phyloP scores from a whole-genome alignment of 2,797 vertebrate species.

The Stomatorhinus walkeri region DNA sequence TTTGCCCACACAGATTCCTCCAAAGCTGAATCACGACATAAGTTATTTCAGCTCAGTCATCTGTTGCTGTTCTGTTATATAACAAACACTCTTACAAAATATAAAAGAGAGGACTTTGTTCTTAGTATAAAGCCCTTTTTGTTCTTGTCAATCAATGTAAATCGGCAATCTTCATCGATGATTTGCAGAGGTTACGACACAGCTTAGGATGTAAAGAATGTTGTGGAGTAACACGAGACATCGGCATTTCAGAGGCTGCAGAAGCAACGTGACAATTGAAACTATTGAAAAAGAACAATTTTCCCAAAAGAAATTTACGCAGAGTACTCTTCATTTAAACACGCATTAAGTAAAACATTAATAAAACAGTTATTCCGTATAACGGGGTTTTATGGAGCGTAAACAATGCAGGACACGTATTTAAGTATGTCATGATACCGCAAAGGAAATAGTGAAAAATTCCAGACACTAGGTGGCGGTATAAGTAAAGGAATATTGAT shows the following conservation, averaged over 20 bases:
- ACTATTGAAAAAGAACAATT: neutral
- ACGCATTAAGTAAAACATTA: neutral
- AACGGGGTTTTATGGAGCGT: neutral
- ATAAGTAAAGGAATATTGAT: constrained; percentile 20
- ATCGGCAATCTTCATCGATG: neutral
- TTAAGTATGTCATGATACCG: neutral
- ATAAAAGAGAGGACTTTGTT: neutral
- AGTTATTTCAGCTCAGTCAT: constrained; percentile 11
- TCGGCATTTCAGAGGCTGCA: neutral
- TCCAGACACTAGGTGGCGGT: constrained; percentile 35
- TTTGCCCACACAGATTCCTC: constrained; percentile 22
- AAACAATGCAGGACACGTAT: neutral
- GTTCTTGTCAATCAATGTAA: neutral
- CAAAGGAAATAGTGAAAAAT: neutral
- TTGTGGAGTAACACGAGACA: neutral
- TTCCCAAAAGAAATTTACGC: neutral
- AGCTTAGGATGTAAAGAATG: neutral
- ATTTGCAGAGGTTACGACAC: neutral
- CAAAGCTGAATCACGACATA: constrained; percentile 18
- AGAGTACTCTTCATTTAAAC: neutral
- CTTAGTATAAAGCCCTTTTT: neutral
- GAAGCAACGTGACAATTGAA: neutral
- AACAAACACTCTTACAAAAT: neutral
- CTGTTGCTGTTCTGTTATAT: neutral
- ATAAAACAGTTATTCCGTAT: neutral